phyloP scores from a whole-genome alignment of 1,140 invertebrate genomes.

The Idris sp. region DNA sequence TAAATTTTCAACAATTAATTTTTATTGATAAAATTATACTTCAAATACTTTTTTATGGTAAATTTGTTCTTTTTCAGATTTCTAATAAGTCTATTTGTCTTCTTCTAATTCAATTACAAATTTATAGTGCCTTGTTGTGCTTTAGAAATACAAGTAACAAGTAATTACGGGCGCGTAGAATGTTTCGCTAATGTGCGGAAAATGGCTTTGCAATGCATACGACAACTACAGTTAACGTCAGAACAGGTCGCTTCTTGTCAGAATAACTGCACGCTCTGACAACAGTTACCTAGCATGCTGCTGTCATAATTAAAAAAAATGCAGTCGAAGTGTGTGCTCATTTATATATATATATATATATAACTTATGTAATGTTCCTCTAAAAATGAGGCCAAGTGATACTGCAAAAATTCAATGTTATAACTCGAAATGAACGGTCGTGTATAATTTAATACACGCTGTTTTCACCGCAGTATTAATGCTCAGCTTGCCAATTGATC shows the following conservation, averaged over 20 bases:
- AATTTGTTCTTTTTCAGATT: slow-evolving; percentile 12
- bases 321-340: not conserved
- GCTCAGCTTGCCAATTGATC: slow-evolving; percentile 46
- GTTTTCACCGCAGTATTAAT: slow-evolving; percentile 33
- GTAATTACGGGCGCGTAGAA: slow-evolving; percentile 38
- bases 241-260: slow-evolving; percentile 33
- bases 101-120: slow-evolving; percentile 25
- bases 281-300: slow-evolving; percentile 37
- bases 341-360: too few species aligned
- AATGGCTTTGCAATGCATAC: slow-evolving; percentile 47
- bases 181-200: slow-evolving; percentile 42
- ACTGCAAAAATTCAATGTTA: too few species aligned
- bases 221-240: slow-evolving; percentile 43
- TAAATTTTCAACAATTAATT: too few species aligned
- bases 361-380: slow-evolving; percentile 11
- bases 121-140: not conserved
- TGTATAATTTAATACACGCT: slow-evolving; percentile 45
- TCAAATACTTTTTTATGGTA: too few species aligned
- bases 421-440: slow-evolving; percentile 23
- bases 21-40: too few species aligned
- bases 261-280: slow-evolving; percentile 37
- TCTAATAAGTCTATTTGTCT: slow-evolving; percentile 1
- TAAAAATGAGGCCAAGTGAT: not conserved
- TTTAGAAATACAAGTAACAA: slow-evolving; percentile 42
- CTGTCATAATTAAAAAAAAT: slow-evolving; percentile 34